These are phyloP conservation scores for Pachymerium ferrugineum DNA, from an alignment of 2,888 invertebrate genomes.

Conservation along the genomic window DNA sequence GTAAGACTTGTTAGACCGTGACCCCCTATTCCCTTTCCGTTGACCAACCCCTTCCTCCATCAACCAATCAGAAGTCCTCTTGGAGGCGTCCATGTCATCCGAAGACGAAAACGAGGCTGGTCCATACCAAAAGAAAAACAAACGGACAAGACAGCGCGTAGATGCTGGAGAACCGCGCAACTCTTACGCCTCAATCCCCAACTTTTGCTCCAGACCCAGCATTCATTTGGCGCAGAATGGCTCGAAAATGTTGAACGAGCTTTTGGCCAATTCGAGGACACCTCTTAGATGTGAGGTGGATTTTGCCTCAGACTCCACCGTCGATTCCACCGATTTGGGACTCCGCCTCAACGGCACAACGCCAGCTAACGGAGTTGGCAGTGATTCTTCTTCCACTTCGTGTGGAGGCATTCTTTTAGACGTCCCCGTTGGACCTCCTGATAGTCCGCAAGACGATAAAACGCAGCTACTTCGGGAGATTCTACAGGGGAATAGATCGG, in stretches of 20 bases:
- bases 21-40: constrained; percentile 28
- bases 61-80: constrained; percentile 10
- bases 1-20: constrained; percentile 22
- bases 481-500: constrained; percentile 76
- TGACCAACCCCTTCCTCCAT: constrained; percentile 23
- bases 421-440: constrained; percentile 23
- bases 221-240: constrained; percentile 33
- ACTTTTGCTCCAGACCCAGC: constrained; percentile 40
- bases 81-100: constrained; percentile 36
- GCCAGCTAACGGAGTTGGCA: constrained; percentile 13
- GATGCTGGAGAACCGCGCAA: constrained; percentile 89
- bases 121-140: constrained; percentile 46
- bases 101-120: constrained; percentile 35
- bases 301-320: constrained; percentile 31
- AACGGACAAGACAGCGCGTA: constrained; percentile 90
- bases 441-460: constrained; percentile 39
- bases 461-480: constrained; percentile 80
- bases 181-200: constrained; percentile 72
- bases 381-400: constrained; percentile 5
- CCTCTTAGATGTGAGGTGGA: constrained; percentile 46
- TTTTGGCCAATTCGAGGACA: constrained; percentile 70
- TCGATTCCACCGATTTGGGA: constrained; percentile 31
- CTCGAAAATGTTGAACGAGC: constrained; percentile 86
- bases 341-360: constrained; percentile 22
- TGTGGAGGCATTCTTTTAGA: not conserved